phyloP scores from a whole-genome alignment of 1,140 invertebrate genomes.

The Eufriesea mexicana region DNA sequence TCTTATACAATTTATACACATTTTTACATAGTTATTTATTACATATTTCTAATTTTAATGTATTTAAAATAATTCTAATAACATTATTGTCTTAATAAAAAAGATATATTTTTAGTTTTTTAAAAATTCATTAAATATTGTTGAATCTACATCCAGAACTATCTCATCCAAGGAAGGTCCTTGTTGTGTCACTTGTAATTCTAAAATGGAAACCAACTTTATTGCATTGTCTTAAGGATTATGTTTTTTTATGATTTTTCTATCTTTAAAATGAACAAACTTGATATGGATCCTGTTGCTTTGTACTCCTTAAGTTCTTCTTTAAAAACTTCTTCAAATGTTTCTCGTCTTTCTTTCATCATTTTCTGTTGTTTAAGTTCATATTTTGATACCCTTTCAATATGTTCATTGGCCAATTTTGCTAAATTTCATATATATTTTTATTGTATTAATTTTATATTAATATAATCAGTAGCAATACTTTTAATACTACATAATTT shows the following conservation, averaged over 20 bases:
- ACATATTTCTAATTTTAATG: background rate
- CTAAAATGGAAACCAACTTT: slow-evolving; percentile 64
- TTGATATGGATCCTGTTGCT: slow-evolving; percentile 84
- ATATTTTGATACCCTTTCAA: slow-evolving; percentile 82
- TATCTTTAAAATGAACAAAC: slow-evolving; percentile 77
- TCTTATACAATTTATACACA: slow-evolving; percentile 18
- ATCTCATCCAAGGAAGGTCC: slow-evolving; percentile 83
- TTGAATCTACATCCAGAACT: slow-evolving; percentile 82
- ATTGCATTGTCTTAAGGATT: slow-evolving; percentile 32
- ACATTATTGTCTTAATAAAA: background rate
- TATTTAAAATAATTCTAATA: slow-evolving; percentile 7
- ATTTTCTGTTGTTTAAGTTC: slow-evolving; percentile 83
- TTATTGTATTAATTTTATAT: background rate
- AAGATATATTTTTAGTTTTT: slow-evolving; percentile 68
- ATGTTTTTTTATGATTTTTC: background rate
- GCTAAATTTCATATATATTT: slow-evolving; percentile 77
- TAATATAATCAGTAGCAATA: background rate
- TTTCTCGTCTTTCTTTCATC: slow-evolving; percentile 86
- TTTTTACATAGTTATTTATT: slow-evolving; percentile 1
- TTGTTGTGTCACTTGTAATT: slow-evolving; percentile 67
- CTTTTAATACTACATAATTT: slow-evolving; percentile 78
- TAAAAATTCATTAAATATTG: slow-evolving; percentile 83
- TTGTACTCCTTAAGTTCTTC: slow-evolving; percentile 86
- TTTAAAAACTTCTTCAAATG: slow-evolving; percentile 87
- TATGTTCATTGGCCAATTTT: slow-evolving; percentile 84